phyloP scores from a whole-genome alignment of 1,140 invertebrate species.

The Microplitis demolitor region DNA sequence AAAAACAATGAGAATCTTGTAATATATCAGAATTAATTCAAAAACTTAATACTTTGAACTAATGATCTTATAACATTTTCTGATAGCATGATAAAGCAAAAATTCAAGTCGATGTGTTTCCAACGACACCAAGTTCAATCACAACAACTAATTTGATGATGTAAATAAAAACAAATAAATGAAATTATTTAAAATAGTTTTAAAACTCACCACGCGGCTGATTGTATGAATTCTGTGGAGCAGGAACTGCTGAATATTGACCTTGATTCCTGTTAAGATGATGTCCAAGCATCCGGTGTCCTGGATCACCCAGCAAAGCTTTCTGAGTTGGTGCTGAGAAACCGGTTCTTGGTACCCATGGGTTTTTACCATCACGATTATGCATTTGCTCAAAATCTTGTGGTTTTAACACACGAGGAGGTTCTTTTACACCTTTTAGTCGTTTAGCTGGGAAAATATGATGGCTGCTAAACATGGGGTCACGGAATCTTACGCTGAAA shows the following conservation, averaged over 20 bases:
- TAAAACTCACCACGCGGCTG: slow-evolving; percentile 41
- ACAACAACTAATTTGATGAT: no score
- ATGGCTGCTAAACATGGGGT: slow-evolving; percentile 78
- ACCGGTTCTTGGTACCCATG: slow-evolving; percentile 76
- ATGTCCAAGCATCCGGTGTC: slow-evolving; percentile 71
- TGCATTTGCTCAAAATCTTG: slow-evolving; percentile 71
- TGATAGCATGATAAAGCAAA: no score
- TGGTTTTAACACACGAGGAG: slow-evolving; percentile 80
- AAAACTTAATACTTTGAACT: no score
- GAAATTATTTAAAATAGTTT: neutral
- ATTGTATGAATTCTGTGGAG: slow-evolving; percentile 38
- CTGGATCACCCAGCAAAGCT: slow-evolving; percentile 68
- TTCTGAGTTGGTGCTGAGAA: slow-evolving; percentile 69
- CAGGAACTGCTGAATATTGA: slow-evolving; percentile 48
- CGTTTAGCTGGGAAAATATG: slow-evolving; percentile 80
- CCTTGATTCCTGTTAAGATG: slow-evolving; percentile 37
- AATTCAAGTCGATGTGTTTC: no score
- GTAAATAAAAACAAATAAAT: no score
- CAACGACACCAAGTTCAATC: no score
- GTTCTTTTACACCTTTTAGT: slow-evolving; percentile 72
- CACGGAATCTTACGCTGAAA: slow-evolving; percentile 76
- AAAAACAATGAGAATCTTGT: no score
- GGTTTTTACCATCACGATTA: slow-evolving; percentile 64
- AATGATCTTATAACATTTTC: no score
- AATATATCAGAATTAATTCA: no score